A percentile compares a stretch with the other conserved stretches of the same genome.
These are phyloP conservation scores for Cotesia typhae DNA, from an alignment of 1,140 invertebrate genomes.

Conservation along the genomic window DNA sequence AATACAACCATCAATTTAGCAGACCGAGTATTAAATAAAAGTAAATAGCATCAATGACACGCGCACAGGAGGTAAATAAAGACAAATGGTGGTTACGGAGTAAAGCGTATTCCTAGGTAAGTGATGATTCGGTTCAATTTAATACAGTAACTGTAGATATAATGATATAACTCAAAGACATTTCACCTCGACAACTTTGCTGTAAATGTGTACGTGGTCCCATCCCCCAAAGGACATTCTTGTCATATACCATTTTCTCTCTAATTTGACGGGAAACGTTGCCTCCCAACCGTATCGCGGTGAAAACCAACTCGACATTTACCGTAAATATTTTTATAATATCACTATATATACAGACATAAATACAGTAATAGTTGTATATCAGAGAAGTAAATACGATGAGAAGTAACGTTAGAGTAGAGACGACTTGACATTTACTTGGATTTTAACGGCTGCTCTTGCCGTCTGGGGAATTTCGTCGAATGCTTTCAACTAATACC, in stretches of 20 bases:
- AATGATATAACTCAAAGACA: not conserved
- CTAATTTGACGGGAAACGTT: slow-evolving; percentile 41
- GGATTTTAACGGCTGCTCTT: slow-evolving; percentile 19
- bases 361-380: slow-evolving; percentile 22
- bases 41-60: too few species aligned
- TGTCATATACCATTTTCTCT: slow-evolving; percentile 26
- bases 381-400: slow-evolving; percentile 30
- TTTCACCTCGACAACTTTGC: slow-evolving; percentile 27
- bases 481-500: slow-evolving; percentile 25
- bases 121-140: not conserved
- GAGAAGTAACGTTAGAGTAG: slow-evolving; percentile 6
- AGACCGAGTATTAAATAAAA: too few species aligned
- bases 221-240: slow-evolving; percentile 19
- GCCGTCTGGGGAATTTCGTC: slow-evolving; percentile 35
- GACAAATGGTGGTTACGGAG: not conserved
- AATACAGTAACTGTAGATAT: not conserved
- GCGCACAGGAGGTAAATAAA: too few species aligned
- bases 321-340: too few species aligned
- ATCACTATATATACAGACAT: not conserved
- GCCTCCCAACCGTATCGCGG: slow-evolving; percentile 33
- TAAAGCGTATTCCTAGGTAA: not conserved
- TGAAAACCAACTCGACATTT: slow-evolving; percentile 12
- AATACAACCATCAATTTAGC: too few species aligned
- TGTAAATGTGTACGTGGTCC: too few species aligned
- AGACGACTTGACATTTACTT: slow-evolving; percentile 7